Evolutionary conservation across 2,797 vertebrate genomes (phyloP).

Genomic region (Sphaeramia orbicularis): DNA sequence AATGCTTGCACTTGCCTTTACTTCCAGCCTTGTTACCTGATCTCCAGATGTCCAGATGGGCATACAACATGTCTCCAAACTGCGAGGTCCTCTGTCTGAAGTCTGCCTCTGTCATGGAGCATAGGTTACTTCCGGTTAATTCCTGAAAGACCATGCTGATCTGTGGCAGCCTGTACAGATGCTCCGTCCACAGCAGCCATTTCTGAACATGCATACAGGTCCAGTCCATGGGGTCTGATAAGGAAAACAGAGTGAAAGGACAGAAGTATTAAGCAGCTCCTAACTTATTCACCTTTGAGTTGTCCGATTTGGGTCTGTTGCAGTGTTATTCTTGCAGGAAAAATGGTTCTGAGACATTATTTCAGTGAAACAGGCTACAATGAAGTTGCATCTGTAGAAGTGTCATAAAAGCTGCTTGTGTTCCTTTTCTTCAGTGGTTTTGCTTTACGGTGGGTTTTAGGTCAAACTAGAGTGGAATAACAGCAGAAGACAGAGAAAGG

Average conservation of each 20-base stretch:
- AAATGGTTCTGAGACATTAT: too few relatives aligned
- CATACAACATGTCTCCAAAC: constrained; percentile 91
- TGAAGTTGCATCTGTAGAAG: too few relatives aligned
- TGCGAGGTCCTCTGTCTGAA: constrained; percentile 90
- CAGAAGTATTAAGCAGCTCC: background rate
- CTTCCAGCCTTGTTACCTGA: constrained; percentile 83
- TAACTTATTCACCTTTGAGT: background rate
- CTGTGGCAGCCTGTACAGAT: constrained; percentile 92
- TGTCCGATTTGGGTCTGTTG: too few relatives aligned
- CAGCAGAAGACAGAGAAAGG: too few relatives aligned
- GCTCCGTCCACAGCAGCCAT: constrained; percentile 97
- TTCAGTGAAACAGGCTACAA: too few relatives aligned
- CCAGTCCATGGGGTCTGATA: constrained; percentile 92
- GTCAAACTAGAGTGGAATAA: too few relatives aligned
- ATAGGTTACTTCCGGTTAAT: constrained; percentile 90
- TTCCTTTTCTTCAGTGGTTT: too few relatives aligned
- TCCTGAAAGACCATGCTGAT: constrained; percentile 91
- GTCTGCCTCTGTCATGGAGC: constrained; percentile 92
- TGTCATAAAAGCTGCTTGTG: too few relatives aligned
- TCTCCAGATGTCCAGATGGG: constrained; percentile 97
- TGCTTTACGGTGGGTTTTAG: too few relatives aligned
- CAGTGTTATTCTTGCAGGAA: too few relatives aligned
- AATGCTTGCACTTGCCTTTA: constrained; percentile 2
- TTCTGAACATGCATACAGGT: constrained; percentile 93
- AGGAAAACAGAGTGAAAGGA: background rate